Percentiles rank a stretch among this genome's conserved stretches.
Evolutionary conservation across 2,888 invertebrate genomes (phyloP).

Genomic region (Stenotaenia linearis): DNA sequence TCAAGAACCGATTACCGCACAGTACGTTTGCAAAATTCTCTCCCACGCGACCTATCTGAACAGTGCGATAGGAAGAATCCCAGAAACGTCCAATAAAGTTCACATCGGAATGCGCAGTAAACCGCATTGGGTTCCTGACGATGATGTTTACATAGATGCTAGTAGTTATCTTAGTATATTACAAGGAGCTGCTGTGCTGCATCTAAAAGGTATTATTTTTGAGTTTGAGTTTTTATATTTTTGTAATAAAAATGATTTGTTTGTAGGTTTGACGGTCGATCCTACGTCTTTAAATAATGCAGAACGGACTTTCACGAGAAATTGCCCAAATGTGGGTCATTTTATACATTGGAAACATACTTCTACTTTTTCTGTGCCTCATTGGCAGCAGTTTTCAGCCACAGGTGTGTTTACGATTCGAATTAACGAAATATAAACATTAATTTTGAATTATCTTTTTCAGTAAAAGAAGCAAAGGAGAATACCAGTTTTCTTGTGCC

Average conservation of each 20-base stretch:
- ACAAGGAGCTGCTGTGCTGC: not conserved
- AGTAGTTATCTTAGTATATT: not conserved
- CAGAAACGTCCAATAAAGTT: not conserved
- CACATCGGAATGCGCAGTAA: not conserved
- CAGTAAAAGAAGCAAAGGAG: too few relatives aligned
- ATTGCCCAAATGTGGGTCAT: not conserved
- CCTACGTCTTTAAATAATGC: not conserved
- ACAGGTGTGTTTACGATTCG: too few relatives aligned
- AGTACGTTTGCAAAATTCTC: not conserved
- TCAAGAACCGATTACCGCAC: not conserved
- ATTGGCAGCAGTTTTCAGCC: not conserved
- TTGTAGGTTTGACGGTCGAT: not conserved
- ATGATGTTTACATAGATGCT: not conserved
- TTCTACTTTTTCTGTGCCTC: not conserved
- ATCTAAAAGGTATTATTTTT: not conserved
- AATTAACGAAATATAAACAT: too few relatives aligned
- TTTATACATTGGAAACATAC: not conserved
- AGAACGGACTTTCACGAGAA: not conserved
- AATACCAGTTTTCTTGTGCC: too few relatives aligned
- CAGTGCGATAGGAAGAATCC: not conserved
- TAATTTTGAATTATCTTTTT: too few relatives aligned
- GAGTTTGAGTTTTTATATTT: not conserved
- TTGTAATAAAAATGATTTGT: not conserved
- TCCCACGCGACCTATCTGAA: not conserved
- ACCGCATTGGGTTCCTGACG: not conserved